Percentiles rank a stretch among this genome's conserved stretches.
These are phyloP conservation scores for Hozukius guyotensis DNA, from an alignment of 2,797 vertebrate species.

Conservation along the genomic window DNA sequence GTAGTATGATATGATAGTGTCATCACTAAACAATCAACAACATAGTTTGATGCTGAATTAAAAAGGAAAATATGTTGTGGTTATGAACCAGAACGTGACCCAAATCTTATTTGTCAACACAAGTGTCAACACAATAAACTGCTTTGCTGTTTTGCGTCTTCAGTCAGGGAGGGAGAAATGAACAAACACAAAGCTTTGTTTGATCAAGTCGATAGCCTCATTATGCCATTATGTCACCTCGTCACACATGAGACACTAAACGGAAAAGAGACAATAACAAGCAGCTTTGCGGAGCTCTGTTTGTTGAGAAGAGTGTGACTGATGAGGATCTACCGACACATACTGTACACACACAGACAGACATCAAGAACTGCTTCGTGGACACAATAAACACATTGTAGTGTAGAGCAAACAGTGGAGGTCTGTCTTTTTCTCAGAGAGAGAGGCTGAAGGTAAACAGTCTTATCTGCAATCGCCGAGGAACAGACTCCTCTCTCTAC, in stretches of 20 bases:
- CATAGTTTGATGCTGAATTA: not conserved
- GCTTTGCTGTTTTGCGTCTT: not conserved
- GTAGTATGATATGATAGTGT: not conserved
- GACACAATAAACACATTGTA: constrained; percentile 31
- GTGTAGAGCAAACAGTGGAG: constrained; percentile 32
- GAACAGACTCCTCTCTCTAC: constrained; percentile 47
- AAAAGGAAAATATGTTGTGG: not conserved
- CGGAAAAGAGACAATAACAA: not conserved
- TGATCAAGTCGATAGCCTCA: not conserved
- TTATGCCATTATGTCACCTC: constrained; percentile 1
- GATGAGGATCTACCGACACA: constrained; percentile 8
- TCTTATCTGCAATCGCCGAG: constrained; percentile 39
- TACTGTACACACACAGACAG: not conserved
- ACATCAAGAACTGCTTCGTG: constrained; percentile 17
- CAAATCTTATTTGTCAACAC: not conserved
- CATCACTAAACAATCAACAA: not conserved
- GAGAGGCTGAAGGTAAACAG: constrained; percentile 37
- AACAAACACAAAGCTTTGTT: not conserved
- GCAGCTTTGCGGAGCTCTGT: constrained; percentile 7
- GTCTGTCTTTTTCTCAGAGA: constrained; percentile 27
- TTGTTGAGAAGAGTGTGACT: not conserved
- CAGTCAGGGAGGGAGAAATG: not conserved
- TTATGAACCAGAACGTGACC: not conserved
- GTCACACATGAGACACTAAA: not conserved
- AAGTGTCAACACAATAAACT: not conserved